Base-by-base conservation (phyloP, 2,797 vertebrate genomes). In the Tolypeutes matacus region DNA sequence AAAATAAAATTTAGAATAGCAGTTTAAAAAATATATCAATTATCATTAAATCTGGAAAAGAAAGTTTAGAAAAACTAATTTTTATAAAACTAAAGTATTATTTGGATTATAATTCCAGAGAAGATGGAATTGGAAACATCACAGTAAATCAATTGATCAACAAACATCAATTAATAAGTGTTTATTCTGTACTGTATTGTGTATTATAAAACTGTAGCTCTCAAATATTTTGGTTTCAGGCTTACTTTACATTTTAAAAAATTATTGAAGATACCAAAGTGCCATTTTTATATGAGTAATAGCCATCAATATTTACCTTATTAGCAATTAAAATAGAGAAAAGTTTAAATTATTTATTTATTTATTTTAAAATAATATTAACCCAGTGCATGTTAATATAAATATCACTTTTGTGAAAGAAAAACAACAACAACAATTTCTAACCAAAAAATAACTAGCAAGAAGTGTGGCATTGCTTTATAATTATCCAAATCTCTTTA, bases 1-100 rank as follows among this genome's bases (percentile, higher is more conserved):
- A 46, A 93, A 58, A 84, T 56, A 39, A 87, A 77, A 56, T 91
- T 72, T 36, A 73, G 25, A 86, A 94, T 56, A 69, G 2, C 7
- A 58, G 1, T 51, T 91, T 78, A 46, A 46, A 46, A 39, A 46
- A 9, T 46, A 46, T 46, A 46, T 46, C 5, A 46, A 46, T 46
- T 39, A 39, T 4, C 7, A 39, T 39, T 46, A 51, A 75, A 65
- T 42, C 93, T 67, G 78, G 58, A 82, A 91, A 23, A 46, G 46
- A 46, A 46, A 46, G 11, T 46, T 9, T 11, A 46, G 46, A 46
- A 46, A 46, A 46, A 46, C 3, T 53, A 0, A 78, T 42, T 81
- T 77, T 34, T 13, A 17, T 65, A 15, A 36, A 49, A 81, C 4
- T 53, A 36, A 72, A 75, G n/a, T 11, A 62, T 75, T 75, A 64